Percentiles rank a stretch among this genome's conserved stretches.
Evolutionary conservation across 2,113 vertebrate species (phyloP).

Genomic region (Guaruba guarouba): DNA sequence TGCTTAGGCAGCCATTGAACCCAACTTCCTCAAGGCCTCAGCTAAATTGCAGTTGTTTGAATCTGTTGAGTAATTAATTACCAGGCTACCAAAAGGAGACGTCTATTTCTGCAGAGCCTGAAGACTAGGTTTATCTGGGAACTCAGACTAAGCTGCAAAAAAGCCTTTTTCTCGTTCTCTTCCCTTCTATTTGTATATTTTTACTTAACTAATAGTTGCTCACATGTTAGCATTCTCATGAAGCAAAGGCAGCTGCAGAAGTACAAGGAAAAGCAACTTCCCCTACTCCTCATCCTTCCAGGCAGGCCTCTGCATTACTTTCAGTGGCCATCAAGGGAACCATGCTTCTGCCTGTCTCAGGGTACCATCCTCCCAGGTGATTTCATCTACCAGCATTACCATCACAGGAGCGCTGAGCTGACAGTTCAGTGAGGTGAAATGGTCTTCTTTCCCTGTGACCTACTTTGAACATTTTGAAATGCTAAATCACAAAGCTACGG

Average conservation of each 20-base stretch:
- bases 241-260: neutral
- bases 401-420: neutral
- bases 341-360: neutral
- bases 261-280: neutral
- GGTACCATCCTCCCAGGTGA: neutral
- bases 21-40: neutral
- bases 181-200: neutral
- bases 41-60: neutral
- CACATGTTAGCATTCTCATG: neutral
- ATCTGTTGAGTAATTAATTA: neutral
- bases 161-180: neutral
- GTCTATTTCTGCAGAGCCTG: neutral
- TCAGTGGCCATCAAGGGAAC: neutral
- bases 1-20: neutral
- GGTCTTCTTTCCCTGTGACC: neutral
- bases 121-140: neutral
- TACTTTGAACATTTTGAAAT: slow-evolving; percentile 6
- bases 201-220: neutral
- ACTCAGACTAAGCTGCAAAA: neutral
- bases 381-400: neutral
- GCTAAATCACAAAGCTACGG: neutral
- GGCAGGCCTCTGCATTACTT: neutral
- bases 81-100: neutral
- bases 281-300: neutral
- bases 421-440: neutral